phyloP scores from a whole-genome alignment of 1,140 invertebrate species.

The Pectinophora gossypiella region DNA sequence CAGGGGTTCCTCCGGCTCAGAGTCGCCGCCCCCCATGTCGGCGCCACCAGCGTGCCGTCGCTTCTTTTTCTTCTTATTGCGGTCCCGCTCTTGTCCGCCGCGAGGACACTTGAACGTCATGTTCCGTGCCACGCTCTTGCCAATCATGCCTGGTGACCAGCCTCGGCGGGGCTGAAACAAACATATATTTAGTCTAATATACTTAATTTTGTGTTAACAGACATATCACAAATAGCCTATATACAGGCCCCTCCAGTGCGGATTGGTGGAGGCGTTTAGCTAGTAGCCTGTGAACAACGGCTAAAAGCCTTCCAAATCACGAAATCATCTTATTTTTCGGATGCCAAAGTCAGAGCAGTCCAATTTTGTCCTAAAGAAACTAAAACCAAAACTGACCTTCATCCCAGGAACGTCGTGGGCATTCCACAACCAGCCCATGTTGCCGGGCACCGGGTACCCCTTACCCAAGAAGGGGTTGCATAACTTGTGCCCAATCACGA shows the following conservation, averaged over 20 bases:
- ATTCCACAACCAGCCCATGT: conserved; percentile 79
- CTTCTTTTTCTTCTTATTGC: conserved; percentile 61
- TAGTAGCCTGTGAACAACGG: no score
- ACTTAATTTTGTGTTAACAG: no score
- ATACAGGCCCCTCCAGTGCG: no score
- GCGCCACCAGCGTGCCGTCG: conserved; percentile 38
- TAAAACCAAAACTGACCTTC: conserved; percentile 49
- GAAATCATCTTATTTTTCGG: no score
- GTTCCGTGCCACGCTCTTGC: conserved; percentile 67
- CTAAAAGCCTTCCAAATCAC: no score
- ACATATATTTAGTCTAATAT: no score
- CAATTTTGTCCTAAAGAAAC: no score
- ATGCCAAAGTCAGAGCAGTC: no score
- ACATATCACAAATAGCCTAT: no score
- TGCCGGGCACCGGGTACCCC: conserved; percentile 65
- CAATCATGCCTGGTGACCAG: conserved; percentile 75
- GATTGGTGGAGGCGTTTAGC: no score
- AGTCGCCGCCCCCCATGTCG: conserved; percentile 36
- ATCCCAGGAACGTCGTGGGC: conserved; percentile 50
- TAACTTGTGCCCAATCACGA: conserved; percentile 70
- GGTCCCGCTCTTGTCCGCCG: conserved; percentile 51
- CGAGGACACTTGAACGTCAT: conserved; percentile 66
- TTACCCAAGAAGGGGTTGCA: conserved; percentile 37
- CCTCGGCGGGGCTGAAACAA: conserved; percentile 64
- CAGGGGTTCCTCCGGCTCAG: conserved; percentile 58